These are phyloP conservation scores for Clarias macrocephalus DNA, from an alignment of 2,113 vertebrate species.

Conservation along the genomic window DNA sequence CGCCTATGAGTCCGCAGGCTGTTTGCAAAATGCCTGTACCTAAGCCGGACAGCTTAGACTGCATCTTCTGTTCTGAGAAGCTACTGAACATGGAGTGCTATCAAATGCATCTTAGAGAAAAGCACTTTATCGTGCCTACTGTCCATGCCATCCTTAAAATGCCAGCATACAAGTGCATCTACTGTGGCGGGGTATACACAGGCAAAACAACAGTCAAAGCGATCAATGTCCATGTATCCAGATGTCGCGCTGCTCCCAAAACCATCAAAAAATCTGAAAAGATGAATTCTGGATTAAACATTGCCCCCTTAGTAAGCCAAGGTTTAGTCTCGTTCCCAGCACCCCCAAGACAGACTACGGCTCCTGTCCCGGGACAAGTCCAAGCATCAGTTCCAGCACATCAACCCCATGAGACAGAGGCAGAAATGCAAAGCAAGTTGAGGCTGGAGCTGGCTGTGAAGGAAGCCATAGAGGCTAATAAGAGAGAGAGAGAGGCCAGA, in stretches of 20 bases:
- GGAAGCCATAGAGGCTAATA: constrained; percentile 70
- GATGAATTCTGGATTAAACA: constrained; percentile 28
- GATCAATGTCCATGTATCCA: constrained; percentile 87
- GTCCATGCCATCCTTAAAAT: constrained; percentile 90
- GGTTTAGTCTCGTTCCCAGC: constrained; percentile 25
- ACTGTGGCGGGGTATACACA: constrained; percentile 95
- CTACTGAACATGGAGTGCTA: constrained; percentile 77
- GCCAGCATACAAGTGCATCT: constrained; percentile 94
- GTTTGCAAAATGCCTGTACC: constrained; percentile 59
- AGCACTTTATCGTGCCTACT: constrained; percentile 91
- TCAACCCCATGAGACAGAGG: constrained; percentile 18
- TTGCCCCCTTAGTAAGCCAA: constrained; percentile 34
- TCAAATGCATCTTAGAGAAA: constrained; percentile 85
- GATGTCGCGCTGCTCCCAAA: constrained; percentile 88
- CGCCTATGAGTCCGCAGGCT: constrained; percentile 68
- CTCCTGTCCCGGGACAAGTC: constrained; percentile 49
- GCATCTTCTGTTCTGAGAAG: constrained; percentile 86
- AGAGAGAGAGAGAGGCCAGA: constrained; percentile 67
- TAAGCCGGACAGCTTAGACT: constrained; percentile 73
- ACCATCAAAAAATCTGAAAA: constrained; percentile 63
- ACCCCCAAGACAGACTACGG: constrained; percentile 23
- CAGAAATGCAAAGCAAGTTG: constrained; percentile 65
- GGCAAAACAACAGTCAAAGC: constrained; percentile 91
- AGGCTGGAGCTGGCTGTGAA: constrained; percentile 69
- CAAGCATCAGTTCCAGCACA: constrained; percentile 18